A percentile compares a stretch with the other conserved stretches of the same genome.
These are phyloP conservation scores for Lasioglossum calceatum DNA, from an alignment of 2,888 invertebrate genomes.

Conservation along the genomic window DNA sequence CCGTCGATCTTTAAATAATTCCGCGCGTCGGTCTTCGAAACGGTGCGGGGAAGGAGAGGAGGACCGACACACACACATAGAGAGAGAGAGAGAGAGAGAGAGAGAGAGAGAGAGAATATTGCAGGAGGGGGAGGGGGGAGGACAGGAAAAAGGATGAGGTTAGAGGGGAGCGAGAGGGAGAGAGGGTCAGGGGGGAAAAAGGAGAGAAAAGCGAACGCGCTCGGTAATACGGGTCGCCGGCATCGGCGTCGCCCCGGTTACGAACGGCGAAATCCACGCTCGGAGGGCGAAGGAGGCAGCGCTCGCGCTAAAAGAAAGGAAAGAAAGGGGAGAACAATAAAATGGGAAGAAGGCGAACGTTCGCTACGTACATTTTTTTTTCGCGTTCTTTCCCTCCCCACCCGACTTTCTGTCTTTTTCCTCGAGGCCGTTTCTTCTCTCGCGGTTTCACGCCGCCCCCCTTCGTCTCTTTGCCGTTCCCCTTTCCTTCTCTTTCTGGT, in stretches of 20 bases:
- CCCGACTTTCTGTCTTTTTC: background rate
- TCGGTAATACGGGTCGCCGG: constrained; percentile 22
- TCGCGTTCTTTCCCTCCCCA: background rate
- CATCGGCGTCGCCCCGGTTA: constrained; percentile 31
- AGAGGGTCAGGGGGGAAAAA: background rate
- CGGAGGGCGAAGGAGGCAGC: constrained; percentile 19
- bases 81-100: background rate
- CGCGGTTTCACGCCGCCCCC: background rate
- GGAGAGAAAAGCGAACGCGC: constrained; percentile 16
- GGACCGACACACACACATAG: background rate
- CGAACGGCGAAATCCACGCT: constrained; percentile 30
- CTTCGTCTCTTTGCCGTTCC: background rate
- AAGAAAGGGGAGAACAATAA: constrained; percentile 44
- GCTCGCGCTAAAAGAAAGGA: constrained; percentile 27
- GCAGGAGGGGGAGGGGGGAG: background rate
- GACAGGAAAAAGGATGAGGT: constrained; percentile 1
- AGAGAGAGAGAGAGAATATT: background rate
- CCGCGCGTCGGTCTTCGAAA: constrained; percentile 34
- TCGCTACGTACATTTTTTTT: constrained; percentile 25
- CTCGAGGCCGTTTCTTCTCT: background rate
- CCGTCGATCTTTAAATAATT: constrained; percentile 47
- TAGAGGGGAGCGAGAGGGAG: background rate
- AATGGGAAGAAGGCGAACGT: constrained; percentile 53
- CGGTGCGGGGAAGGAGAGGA: background rate
- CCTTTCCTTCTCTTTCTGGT: background rate